Base-by-base conservation (phyloP, 2,888 invertebrate species). In the Oxycera nigricornis region DNA sequence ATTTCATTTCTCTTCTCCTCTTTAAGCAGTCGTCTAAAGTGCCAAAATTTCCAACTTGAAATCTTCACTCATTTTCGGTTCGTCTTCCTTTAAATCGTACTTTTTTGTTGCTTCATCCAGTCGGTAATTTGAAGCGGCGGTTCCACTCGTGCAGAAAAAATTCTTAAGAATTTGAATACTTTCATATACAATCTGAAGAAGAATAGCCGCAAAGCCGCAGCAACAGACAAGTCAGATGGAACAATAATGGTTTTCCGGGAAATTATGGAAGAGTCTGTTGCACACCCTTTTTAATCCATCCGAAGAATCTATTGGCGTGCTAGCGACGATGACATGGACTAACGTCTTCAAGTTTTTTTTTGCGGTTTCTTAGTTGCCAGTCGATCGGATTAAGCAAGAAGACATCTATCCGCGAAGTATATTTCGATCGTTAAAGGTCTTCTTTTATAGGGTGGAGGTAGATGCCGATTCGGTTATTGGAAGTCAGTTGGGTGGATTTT, bases 181-280 rank as follows among this genome's bases (percentile, higher is more conserved):
- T n/a, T 46, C 46, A 46, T 46, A 46, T 7, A 11, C 46, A 14
- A 46, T 46, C 46, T n/a, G n/a, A n/a, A n/a, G n/a, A n/a, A n/a
- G 17, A 46, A 46, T 14, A 46, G n/a, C 55, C 24, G 24, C 55
- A 55, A 24, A 20, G 6, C 17, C 22, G 55, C 24, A 55, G 55
- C 11, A 17, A 50, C 17, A 55, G 55, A 55, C 20, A 2, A 4
- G 55, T 22, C 1, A 59, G 30, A 59, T 4, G 59, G 17, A 24
- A 24, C 4, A 28, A 59, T 59, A 28, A 59, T 59, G 59, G 22
- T 30, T 59, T 59, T 59, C 59, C 59, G 59, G 59, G 59, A 59
- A 59, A 59, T 30, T 28, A 14, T 17, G 7, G 24, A 30, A 17
- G 59, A 59, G 17, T 30, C 59, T n/a, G 11, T 59, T 46, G 46